phyloP scores from a whole-genome alignment of 2,888 invertebrate genomes.

The Melolontha melolontha region DNA sequence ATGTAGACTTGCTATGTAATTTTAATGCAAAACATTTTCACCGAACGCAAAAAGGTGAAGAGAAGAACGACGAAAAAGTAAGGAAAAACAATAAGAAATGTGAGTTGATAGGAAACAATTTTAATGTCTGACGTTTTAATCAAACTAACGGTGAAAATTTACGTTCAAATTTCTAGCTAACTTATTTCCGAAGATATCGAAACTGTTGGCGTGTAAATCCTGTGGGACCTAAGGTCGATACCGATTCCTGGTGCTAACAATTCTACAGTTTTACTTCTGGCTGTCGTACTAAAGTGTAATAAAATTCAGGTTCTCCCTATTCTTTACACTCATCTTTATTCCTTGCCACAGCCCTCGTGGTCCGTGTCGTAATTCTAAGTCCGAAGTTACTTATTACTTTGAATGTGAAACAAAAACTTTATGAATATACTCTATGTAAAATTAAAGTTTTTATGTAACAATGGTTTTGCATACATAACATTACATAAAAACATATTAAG shows the following conservation, averaged over 20 bases:
- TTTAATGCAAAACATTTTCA: conserved; percentile 55
- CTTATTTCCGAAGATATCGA: conserved; percentile 64
- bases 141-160: conserved; percentile 50
- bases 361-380: conserved; percentile 21
- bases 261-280: conserved; percentile 66
- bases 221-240: conserved; percentile 63
- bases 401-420: neutral
- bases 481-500: no score
- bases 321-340: conserved; percentile 45
- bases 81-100: conserved; percentile 41
- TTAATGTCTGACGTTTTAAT: conserved; percentile 49
- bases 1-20: conserved; percentile 50
- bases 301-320: conserved; percentile 61
- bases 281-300: conserved; percentile 66
- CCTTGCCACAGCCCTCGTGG: conserved; percentile 26
- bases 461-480: no score
- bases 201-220: conserved; percentile 64
- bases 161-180: conserved; percentile 53
- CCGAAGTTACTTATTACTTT: conserved; percentile 13
- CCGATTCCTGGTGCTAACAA: conserved; percentile 66
- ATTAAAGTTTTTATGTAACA: no score
- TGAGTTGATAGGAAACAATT: conserved; percentile 46
- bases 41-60: neutral
- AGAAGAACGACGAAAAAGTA: neutral
- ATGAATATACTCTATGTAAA: neutral